Evolutionary conservation across 1,140 invertebrate species (phyloP).

Genomic region (Teleopsis dalmanni): DNA sequence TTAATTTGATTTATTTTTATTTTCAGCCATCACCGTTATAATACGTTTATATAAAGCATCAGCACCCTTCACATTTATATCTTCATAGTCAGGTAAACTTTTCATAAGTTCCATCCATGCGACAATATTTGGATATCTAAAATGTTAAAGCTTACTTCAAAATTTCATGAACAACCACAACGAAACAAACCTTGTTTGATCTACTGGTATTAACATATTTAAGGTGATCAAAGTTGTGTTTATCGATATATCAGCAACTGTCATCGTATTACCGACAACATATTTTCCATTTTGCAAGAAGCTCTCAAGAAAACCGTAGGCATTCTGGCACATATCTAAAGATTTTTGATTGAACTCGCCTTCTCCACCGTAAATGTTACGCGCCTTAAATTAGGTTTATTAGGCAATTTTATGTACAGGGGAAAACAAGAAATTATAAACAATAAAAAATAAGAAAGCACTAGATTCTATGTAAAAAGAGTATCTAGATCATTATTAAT

Average conservation of each 20-base stretch:
- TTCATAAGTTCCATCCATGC: conserved; percentile 27
- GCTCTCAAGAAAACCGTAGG: conserved; percentile 47
- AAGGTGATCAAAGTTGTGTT: conserved; percentile 42
- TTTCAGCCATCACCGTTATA: conserved; percentile 20
- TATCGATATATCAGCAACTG: conserved; percentile 53
- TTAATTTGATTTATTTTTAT: conserved; percentile 13
- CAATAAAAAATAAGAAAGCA: no score
- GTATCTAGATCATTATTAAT: no score
- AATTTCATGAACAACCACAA: neutral
- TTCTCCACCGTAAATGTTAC: conserved; percentile 38
- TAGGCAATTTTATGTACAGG: no score
- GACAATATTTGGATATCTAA: conserved; percentile 17
- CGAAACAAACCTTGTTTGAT: conserved; percentile 9
- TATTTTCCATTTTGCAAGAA: conserved; percentile 43
- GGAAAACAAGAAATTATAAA: no score
- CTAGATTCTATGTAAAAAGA: no score
- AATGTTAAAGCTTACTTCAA: neutral
- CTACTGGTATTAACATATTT: conserved; percentile 34
- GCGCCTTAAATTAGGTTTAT: conserved; percentile 15
- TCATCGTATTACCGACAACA: conserved; percentile 48
- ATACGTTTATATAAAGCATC: conserved; percentile 22
- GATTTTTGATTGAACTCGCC: conserved; percentile 22
- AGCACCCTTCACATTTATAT: conserved; percentile 28
- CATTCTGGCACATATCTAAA: conserved; percentile 40
- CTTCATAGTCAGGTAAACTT: conserved; percentile 27